Conservation (phyloP, 2,113 vertebrate species). For the Paracanthobrama guichenoti region DNA sequence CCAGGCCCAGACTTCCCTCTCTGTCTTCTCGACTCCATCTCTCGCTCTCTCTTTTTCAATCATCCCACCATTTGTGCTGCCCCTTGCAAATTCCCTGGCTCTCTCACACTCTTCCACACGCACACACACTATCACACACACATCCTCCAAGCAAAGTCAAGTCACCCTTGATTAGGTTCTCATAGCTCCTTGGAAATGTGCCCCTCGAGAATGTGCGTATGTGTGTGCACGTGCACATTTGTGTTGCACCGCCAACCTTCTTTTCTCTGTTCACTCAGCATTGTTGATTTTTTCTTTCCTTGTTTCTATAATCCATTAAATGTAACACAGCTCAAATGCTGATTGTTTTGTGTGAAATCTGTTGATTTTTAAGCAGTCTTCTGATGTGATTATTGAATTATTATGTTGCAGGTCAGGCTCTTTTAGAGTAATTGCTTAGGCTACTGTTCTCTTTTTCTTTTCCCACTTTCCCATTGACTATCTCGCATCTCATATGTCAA, state of each 20-base stretch:
- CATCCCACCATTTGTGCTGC: constrained; percentile 40
- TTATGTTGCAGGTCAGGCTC: not conserved
- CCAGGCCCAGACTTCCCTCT: constrained; percentile 26
- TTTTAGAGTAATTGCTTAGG: not conserved
- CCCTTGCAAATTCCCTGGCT: constrained; percentile 37
- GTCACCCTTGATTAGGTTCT: constrained; percentile 70
- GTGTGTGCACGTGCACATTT: constrained; percentile 6
- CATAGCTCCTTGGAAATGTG: constrained; percentile 53
- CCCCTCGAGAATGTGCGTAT: constrained; percentile 47
- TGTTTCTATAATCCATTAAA: constrained; percentile 42
- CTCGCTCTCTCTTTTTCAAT: constrained; percentile 24
- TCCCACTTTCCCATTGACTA: not conserved
- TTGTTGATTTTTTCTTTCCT: constrained; percentile 35
- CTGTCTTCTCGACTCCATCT: not conserved
- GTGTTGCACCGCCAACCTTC: not conserved
- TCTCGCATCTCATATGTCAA: not conserved
- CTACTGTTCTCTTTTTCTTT: constrained; percentile 22
- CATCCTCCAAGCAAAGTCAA: constrained; percentile 68
- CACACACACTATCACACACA: constrained; percentile 29
- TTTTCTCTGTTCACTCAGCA: constrained; percentile 36
- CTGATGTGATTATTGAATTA: constrained; percentile 45
- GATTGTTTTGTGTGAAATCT: constrained; percentile 45
- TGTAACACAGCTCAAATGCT: constrained; percentile 22
- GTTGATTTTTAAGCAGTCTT: constrained; percentile 48
- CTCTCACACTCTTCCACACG: constrained; percentile 29